A percentile compares a stretch with the other conserved stretches of the same genome.
phyloP scores from a whole-genome alignment of 2,113 vertebrate species.

The Orientallactaga bullata region DNA sequence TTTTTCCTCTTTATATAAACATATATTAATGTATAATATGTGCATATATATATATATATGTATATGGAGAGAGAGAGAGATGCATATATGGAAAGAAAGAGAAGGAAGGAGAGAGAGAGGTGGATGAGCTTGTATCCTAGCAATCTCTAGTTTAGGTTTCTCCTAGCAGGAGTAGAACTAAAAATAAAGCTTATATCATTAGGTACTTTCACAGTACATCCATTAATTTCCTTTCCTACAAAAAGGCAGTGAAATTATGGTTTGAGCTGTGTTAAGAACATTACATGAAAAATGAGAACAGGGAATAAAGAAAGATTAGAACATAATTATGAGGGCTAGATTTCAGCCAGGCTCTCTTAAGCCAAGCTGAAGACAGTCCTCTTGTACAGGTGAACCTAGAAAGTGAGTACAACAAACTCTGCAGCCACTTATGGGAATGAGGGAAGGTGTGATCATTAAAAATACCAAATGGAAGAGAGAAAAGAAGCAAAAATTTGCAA shows the following conservation, averaged over 20 bases:
- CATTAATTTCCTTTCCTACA: conserved; percentile 64
- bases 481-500: not conserved
- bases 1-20: too few relatives aligned
- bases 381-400: not conserved
- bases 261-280: conserved; percentile 54
- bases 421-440: not conserved
- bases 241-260: conserved; percentile 53
- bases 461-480: not conserved
- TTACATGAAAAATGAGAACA: conserved; percentile 64
- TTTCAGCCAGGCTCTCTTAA: conserved; percentile 23
- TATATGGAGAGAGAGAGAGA: too few relatives aligned
- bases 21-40: not conserved
- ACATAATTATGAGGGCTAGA: conserved; percentile 20
- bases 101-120: too few relatives aligned
- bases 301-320: conserved; percentile 70
- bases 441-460: not conserved
- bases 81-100: not conserved
- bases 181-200: conserved; percentile 47
- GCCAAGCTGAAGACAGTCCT: not conserved
- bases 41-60: not conserved
- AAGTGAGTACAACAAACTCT: not conserved
- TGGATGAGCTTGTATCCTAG: not conserved
- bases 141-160: conserved; percentile 44
- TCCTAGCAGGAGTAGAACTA: conserved; percentile 11
- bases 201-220: not conserved